Conservation (phyloP, 1,140 invertebrate genomes). For the Argopecten irradians region DNA sequence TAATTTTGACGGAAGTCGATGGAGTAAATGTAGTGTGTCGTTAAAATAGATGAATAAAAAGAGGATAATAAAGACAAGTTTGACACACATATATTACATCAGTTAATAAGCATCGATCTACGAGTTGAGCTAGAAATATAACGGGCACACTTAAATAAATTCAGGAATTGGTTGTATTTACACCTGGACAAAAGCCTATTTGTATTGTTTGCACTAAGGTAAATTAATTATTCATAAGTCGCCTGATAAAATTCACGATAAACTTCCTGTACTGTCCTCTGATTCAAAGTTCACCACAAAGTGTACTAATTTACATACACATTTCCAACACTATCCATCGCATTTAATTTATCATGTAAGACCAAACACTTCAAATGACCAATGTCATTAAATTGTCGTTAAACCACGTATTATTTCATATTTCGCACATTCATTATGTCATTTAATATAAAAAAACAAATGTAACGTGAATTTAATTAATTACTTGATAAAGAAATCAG, state of each 20-base stretch:
- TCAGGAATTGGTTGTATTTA: background rate
- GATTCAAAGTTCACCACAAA: background rate
- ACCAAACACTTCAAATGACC: background rate
- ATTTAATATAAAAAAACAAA: background rate
- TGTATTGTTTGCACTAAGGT: background rate
- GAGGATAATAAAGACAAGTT: no score
- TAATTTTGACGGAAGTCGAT: no score
- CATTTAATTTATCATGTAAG: background rate
- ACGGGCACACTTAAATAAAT: no score
- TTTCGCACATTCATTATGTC: background rate
- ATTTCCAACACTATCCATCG: background rate
- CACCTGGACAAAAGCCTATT: background rate
- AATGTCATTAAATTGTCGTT: background rate
- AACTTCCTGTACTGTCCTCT: background rate
- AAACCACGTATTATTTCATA: background rate
- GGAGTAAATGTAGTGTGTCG: no score
- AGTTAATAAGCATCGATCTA: no score
- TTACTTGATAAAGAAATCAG: background rate
- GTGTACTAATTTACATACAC: background rate
- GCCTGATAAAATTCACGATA: background rate
- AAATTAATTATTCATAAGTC: background rate
- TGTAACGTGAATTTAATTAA: background rate
- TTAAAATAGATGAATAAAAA: no score
- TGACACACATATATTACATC: no score
- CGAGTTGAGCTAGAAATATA: no score